These are phyloP conservation scores for Cotesia chilonis DNA, from an alignment of 1,140 invertebrate species.

Conservation along the genomic window DNA sequence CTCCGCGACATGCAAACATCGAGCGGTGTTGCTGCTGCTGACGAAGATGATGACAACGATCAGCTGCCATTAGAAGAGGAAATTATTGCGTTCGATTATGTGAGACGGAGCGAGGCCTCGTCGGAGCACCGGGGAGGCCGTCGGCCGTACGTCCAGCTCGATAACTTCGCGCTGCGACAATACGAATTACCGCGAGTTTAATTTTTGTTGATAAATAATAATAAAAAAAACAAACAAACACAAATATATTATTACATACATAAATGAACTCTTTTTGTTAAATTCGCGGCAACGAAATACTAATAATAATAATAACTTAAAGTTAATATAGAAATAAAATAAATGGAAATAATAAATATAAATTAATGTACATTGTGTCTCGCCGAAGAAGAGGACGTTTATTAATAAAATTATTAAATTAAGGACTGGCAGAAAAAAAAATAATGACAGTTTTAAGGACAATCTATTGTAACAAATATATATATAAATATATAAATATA, in stretches of 20 bases:
- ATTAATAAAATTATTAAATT: too few species aligned
- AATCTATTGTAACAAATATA: too few species aligned
- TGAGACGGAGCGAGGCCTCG: constrained; percentile 45
- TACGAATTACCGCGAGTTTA: constrained; percentile 26
- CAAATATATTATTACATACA: background rate
- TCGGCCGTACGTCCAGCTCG: constrained; percentile 32
- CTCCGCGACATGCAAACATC: too few species aligned
- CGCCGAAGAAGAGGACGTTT: too few species aligned
- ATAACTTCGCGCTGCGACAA: constrained; percentile 28
- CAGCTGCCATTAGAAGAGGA: constrained; percentile 29
- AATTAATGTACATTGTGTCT: too few species aligned
- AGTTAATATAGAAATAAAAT: too few species aligned
- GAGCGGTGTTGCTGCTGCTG: too few species aligned
- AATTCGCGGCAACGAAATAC: background rate
- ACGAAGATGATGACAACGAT: constrained; percentile 37
- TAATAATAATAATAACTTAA: too few species aligned
- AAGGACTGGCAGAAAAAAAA: too few species aligned
- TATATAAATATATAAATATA: constrained; percentile 16
- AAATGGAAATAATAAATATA: too few species aligned
- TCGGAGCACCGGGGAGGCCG: constrained; percentile 57
- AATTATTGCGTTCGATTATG: constrained; percentile 32
- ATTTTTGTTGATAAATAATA: constrained; percentile 2
- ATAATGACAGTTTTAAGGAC: too few species aligned
- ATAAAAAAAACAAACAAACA: background rate
- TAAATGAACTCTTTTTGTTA: background rate